Conservation (phyloP, 1,140 invertebrate species). For the Zaprionus davidi region DNA sequence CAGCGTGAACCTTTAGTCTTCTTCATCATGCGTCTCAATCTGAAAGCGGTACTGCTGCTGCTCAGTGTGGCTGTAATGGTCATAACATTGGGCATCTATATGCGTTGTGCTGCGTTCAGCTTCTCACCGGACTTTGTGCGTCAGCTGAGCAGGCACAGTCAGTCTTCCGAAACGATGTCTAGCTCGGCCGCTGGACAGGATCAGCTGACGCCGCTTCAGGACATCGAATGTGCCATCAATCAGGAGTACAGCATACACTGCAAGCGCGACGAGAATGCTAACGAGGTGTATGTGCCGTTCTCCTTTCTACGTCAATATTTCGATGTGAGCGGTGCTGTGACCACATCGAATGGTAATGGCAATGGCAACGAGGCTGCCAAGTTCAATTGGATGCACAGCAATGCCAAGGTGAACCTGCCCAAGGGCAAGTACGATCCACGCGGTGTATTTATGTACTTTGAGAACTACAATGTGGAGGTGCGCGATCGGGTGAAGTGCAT, state of each 20-base stretch:
- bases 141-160: conserved; percentile 41
- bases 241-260: conserved; percentile 94
- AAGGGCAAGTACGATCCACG: conserved; percentile 94
- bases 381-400: conserved; percentile 98
- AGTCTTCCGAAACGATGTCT: background rate
- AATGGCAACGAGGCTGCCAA: conserved; percentile 85
- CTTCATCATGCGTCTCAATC: conserved; percentile 86
- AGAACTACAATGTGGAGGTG: conserved; percentile 97
- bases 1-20: conserved; percentile 80
- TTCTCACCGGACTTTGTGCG: conserved; percentile 74
- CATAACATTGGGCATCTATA: conserved; percentile 86
- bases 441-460: conserved; percentile 97
- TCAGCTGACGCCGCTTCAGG: conserved; percentile 85
- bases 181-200: conserved; percentile 20
- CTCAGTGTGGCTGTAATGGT: conserved; percentile 84
- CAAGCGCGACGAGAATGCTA: conserved; percentile 91
- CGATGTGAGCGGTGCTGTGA: conserved; percentile 88
- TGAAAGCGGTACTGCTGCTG: conserved; percentile 85
- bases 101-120: conserved; percentile 85
- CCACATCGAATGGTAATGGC: conserved; percentile 40
- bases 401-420: conserved; percentile 95
- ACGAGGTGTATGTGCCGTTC: conserved; percentile 96
- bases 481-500: conserved; percentile 98
- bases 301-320: conserved; percentile 97
- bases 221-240: conserved; percentile 96